A percentile compares a stretch with the other conserved stretches of the same genome.
Conservation (phyloP, 2,888 invertebrate genomes). For the Halictus quadricinctus region DNA sequence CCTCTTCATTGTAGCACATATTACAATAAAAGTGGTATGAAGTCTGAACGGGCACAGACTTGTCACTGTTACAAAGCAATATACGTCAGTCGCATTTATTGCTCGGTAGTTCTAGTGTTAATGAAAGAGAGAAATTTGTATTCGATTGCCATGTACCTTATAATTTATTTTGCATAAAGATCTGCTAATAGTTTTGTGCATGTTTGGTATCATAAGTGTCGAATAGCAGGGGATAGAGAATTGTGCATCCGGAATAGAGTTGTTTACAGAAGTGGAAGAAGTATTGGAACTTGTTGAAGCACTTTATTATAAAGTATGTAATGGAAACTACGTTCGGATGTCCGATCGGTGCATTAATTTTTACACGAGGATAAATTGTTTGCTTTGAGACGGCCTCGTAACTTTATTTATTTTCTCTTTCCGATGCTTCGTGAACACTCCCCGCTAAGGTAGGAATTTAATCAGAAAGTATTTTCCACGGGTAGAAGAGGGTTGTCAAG, state of each 20-base stretch:
- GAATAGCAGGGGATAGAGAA: too few relatives aligned
- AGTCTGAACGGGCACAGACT: too few relatives aligned
- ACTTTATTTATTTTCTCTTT: neutral
- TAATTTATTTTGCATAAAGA: too few relatives aligned
- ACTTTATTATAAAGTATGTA: neutral
- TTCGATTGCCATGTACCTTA: too few relatives aligned
- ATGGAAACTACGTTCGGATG: neutral
- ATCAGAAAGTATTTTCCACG: conserved; percentile 58
- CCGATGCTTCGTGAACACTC: conserved; percentile 24
- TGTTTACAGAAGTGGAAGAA: neutral
- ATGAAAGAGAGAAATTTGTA: too few relatives aligned
- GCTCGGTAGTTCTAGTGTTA: too few relatives aligned
- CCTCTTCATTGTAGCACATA: too few relatives aligned
- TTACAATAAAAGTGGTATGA: too few relatives aligned
- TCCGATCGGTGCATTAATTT: neutral
- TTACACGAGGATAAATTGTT: conserved; percentile 1
- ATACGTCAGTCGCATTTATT: too few relatives aligned
- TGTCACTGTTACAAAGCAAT: too few relatives aligned
- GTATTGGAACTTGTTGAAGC: neutral
- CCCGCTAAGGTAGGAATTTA: conserved; percentile 45
- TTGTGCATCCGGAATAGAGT: neutral
- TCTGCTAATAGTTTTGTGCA: too few relatives aligned
- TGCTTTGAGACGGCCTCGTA: neutral
- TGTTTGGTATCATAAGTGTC: too few relatives aligned
- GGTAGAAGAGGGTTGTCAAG: conserved; percentile 32